A percentile compares a stretch with the other conserved stretches of the same genome.
Conservation (phyloP, 2,113 vertebrate genomes). For the Pitta sordida region DNA sequence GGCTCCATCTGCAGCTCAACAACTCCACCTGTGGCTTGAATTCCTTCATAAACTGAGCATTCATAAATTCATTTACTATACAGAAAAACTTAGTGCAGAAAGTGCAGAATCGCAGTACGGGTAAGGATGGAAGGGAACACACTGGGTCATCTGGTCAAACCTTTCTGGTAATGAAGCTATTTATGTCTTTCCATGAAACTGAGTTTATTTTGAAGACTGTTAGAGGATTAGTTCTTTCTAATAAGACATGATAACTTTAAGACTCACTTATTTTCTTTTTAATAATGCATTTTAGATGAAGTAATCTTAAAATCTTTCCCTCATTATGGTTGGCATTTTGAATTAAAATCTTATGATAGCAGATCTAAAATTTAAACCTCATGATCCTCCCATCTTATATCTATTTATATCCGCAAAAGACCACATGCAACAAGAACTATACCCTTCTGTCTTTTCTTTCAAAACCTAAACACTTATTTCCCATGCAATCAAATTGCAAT, state of each 20-base stretch:
- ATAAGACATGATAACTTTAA: not conserved
- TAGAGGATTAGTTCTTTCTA: not conserved
- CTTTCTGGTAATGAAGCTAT: not conserved
- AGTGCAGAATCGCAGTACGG: not conserved
- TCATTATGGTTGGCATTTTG: not conserved
- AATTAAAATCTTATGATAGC: not conserved
- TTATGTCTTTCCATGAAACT: not conserved
- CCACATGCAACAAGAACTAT: not conserved
- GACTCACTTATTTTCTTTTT: not conserved
- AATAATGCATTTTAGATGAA: not conserved
- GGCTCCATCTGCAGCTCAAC: not conserved
- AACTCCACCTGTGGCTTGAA: not conserved
- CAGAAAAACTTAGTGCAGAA: not conserved
- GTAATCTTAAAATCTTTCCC: not conserved
- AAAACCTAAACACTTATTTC: not conserved
- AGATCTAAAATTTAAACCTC: not conserved
- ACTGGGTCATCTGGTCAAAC: not conserved
- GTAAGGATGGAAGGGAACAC: not conserved
- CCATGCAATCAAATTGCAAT: not conserved
- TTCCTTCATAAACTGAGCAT: not conserved
- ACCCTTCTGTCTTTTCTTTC: not conserved
- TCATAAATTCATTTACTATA: not conserved
- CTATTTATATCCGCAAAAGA: not conserved
- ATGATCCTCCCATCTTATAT: not conserved
- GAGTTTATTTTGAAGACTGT: not conserved